Conservation (phyloP, 2,797 vertebrate genomes). For the Champsocephalus gunnari region DNA sequence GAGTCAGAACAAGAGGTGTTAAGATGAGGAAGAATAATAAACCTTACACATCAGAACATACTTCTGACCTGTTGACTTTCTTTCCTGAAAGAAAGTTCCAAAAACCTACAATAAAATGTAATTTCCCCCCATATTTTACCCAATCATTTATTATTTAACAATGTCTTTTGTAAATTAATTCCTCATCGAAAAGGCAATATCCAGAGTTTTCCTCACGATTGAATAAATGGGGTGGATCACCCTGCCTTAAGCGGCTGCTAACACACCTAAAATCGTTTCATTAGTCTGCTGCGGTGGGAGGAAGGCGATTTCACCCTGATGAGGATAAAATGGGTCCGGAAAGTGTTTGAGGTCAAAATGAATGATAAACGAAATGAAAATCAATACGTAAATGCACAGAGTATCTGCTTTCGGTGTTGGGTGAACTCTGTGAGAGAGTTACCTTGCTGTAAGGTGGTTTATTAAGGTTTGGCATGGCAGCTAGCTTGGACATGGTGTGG, state of each 20-base stretch:
- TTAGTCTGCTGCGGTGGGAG: conserved; percentile 47
- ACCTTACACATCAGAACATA: not conserved
- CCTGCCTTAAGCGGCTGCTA: conserved; percentile 68
- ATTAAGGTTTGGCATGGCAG: conserved; percentile 59
- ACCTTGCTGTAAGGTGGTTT: conserved; percentile 32
- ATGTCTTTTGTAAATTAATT: conserved; percentile 72
- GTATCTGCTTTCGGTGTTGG: conserved; percentile 35
- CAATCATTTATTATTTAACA: conserved; percentile 68
- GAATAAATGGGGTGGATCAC: conserved; percentile 71
- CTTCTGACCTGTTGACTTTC: conserved; percentile 13
- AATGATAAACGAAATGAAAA: conserved; percentile 66
- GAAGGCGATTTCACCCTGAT: conserved; percentile 45
- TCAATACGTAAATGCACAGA: conserved; percentile 50
- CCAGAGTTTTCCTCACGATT: conserved; percentile 49
- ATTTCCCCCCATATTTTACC: conserved; percentile 48
- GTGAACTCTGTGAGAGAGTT: conserved; percentile 31
- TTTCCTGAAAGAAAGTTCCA: conserved; percentile 28
- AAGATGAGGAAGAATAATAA: not conserved
- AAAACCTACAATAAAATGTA: conserved; percentile 34
- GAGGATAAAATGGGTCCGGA: conserved; percentile 60
- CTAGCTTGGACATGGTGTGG: conserved; percentile 63
- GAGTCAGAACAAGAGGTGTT: not conserved
- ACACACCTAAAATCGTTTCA: conserved; percentile 69
- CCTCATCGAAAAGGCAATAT: conserved; percentile 65
- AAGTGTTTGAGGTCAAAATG: conserved; percentile 66